Evolutionary conservation across 2,888 invertebrate genomes (phyloP), one percentile per base, ranked within the genome.

Genomic region (Athalia circularis): DNA sequence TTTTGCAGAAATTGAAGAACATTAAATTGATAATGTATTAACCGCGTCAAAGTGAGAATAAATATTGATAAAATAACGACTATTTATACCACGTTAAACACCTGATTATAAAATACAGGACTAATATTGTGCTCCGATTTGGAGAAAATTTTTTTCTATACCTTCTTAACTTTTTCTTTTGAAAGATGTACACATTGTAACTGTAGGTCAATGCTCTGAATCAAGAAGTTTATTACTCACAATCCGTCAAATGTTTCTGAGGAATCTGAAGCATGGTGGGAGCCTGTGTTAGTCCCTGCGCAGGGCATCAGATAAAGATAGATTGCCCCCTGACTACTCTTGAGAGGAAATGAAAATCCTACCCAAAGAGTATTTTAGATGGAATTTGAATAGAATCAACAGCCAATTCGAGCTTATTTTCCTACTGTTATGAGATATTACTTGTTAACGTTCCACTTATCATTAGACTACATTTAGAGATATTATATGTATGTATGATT

Each of bases 401-500:
- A 54, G n/a, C 54, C 6, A 7, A 11, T 9, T 47, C 13, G 45
- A 72, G 59, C 72, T 47, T 72, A 29, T 29, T 59, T 57, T 47
- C 47, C 72, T 59, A 59, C 72, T 8, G 72, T 75, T 64, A 50
- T 59, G 43, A 77, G 11, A 61, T 59, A 61, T 68, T 50, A 77
- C 77, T 68, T 48, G 15, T 29, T 52, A 77, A 61, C 68, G 59
- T 77, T 68, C 68, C 62, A 62, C 68, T 48, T 61, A 64, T 78
- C 72, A 78, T 78, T 78, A 68, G 52, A 54, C 43, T 78, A 65
- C 48, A 57, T 62, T 64, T 29, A 45, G 59, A 72, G 43, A 61
- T 50, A 77, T 59, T 77, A 65, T 77, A 62, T 13, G n/a, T 54
- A 70, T 57, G 57, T 59, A 72, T 52, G 72, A 72, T 72, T 72